These are phyloP conservation scores for Crocodylus rhombifer DNA, from an alignment of 2,797 vertebrate genomes.

Conservation along the genomic window DNA sequence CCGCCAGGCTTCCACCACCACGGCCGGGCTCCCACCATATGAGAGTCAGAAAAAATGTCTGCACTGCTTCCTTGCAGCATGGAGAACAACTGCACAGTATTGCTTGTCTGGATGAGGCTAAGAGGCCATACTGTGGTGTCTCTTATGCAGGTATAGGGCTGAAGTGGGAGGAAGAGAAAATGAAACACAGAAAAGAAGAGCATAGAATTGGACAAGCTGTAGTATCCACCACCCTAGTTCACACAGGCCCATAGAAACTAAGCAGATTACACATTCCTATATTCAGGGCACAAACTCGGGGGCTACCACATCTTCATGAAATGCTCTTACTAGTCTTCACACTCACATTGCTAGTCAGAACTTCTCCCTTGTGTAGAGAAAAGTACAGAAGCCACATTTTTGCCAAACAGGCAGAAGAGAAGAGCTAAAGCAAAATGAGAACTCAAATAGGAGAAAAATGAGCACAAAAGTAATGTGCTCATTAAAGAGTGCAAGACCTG, in stretches of 20 bases:
- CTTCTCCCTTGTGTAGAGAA: not conserved
- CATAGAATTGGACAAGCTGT: not conserved
- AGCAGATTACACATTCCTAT: not conserved
- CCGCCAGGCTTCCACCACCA: no score
- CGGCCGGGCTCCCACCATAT: no score
- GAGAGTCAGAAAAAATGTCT: no score
- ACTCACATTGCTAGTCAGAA: not conserved
- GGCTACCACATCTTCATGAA: not conserved
- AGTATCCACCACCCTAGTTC: not conserved
- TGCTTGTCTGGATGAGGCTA: no score
- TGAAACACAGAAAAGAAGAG: no score
- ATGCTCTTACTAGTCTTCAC: not conserved
- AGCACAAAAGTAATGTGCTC: not conserved
- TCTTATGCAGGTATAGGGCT: not conserved
- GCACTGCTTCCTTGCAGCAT: no score
- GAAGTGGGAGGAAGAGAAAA: not conserved
- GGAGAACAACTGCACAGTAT: no score
- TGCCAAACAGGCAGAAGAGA: not conserved
- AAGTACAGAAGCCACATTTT: not conserved
- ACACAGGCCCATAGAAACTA: not conserved
- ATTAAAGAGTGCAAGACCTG: not conserved
- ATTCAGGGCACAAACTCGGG: not conserved
- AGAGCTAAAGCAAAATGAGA: no score
- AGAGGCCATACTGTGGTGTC: not conserved
- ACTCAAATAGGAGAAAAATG: not conserved